Evolutionary conservation across 2,113 vertebrate species (phyloP).

Genomic region (Uropsilus gracilis): DNA sequence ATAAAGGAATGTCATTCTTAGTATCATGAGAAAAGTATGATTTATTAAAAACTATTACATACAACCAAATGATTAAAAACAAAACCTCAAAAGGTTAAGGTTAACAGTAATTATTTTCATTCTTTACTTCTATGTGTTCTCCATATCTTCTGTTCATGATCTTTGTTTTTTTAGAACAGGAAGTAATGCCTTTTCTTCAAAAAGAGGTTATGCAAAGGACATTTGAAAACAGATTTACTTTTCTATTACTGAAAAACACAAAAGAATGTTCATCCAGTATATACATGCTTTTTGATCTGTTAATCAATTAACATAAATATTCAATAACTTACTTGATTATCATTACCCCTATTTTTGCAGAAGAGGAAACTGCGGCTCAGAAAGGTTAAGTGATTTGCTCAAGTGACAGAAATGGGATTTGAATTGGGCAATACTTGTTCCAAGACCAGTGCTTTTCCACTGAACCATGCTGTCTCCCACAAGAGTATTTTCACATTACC

Average conservation of each 20-base stretch:
- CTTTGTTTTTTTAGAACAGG: slow-evolving; percentile 39
- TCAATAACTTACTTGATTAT: slow-evolving; percentile 38
- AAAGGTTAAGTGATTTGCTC: slow-evolving; percentile 65
- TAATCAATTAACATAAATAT: slow-evolving; percentile 67
- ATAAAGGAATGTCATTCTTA: slow-evolving; percentile 14
- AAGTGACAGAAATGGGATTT: slow-evolving; percentile 61
- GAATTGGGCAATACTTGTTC: slow-evolving; percentile 50
- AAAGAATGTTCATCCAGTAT: slow-evolving; percentile 13
- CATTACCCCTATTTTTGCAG: slow-evolving; percentile 55
- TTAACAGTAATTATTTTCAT: neutral
- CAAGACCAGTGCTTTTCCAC: slow-evolving; percentile 62
- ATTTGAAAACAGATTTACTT: neutral
- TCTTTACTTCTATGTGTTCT: slow-evolving; percentile 5
- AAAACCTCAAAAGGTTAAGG: neutral
- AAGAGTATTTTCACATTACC: slow-evolving; percentile 70
- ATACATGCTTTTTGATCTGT: slow-evolving; percentile 38
- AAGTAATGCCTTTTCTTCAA: neutral
- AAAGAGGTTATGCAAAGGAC: neutral
- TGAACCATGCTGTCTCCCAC: slow-evolving; percentile 52
- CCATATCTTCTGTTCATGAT: neutral
- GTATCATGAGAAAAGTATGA: neutral
- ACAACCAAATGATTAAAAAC: slow-evolving; percentile 16
- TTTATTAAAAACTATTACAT: slow-evolving; percentile 22
- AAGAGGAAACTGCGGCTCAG: slow-evolving; percentile 49
- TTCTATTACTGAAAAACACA: slow-evolving; percentile 12